Evolutionary conservation across 2,888 invertebrate genomes (phyloP).

Genomic region (Ormyrus thymus): DNA sequence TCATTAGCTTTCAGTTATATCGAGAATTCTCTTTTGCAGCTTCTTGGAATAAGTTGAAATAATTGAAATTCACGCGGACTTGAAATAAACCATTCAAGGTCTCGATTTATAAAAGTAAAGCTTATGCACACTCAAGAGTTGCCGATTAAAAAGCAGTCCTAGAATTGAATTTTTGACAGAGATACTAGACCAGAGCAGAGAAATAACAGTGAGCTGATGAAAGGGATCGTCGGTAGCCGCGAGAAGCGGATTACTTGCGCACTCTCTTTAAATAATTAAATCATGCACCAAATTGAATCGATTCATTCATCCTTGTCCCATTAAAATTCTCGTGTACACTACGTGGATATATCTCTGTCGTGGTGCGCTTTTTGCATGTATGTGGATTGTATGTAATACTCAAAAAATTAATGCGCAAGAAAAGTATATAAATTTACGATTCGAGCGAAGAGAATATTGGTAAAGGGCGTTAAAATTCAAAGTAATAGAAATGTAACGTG

Average conservation of each 20-base stretch:
- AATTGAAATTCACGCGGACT: too few relatives aligned
- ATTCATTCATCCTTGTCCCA: conserved; percentile 64
- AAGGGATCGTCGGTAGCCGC: conserved; percentile 59
- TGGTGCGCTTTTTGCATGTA: conserved; percentile 62
- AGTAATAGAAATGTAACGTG: conserved; percentile 1
- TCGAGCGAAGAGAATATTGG: conserved; percentile 47
- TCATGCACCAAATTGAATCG: conserved; percentile 71
- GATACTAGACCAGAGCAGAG: background rate
- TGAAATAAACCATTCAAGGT: too few relatives aligned
- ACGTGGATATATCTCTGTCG: conserved; percentile 54
- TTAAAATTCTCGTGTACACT: conserved; percentile 61
- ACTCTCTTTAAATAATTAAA: conserved; percentile 72
- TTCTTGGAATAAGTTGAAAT: too few relatives aligned
- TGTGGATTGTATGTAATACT: conserved; percentile 67
- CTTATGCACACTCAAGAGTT: too few relatives aligned
- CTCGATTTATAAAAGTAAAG: too few relatives aligned
- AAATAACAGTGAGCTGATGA: background rate
- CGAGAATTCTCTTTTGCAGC: too few relatives aligned
- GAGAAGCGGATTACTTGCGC: conserved; percentile 65
- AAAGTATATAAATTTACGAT: conserved; percentile 45
- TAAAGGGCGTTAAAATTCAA: conserved; percentile 35
- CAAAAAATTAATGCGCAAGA: conserved; percentile 44
- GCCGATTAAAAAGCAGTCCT: too few relatives aligned
- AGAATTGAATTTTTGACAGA: too few relatives aligned
- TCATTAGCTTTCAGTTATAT: too few relatives aligned